Conservation (phyloP, 2,888 invertebrate genomes). For the Argyra leucocephala region DNA sequence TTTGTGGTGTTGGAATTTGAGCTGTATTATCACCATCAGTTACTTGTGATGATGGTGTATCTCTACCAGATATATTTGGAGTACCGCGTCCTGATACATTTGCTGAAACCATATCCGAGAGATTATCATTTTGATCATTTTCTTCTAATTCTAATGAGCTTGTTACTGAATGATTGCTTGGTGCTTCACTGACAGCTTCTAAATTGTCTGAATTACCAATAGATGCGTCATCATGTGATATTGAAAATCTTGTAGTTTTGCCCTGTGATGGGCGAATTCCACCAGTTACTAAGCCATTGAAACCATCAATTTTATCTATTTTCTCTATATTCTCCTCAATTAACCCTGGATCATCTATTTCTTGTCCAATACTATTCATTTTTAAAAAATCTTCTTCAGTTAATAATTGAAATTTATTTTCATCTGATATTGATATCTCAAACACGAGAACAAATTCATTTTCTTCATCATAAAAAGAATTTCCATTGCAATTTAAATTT, state of each 20-base stretch:
- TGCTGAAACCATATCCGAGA: slow-evolving; percentile 95
- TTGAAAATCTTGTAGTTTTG: slow-evolving; percentile 62
- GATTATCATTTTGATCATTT: slow-evolving; percentile 82
- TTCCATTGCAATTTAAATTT: slow-evolving; percentile 14
- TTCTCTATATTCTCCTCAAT: slow-evolving; percentile 32
- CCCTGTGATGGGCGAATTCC: slow-evolving; percentile 44
- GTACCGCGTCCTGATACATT: slow-evolving; percentile 87
- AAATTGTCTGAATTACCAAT: slow-evolving; percentile 88
- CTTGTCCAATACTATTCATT: slow-evolving; percentile 42
- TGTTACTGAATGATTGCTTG: slow-evolving; percentile 89
- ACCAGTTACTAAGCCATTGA: slow-evolving; percentile 34
- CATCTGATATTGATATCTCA: slow-evolving; percentile 51
- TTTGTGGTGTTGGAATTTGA: slow-evolving; percentile 45
- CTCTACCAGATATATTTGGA: slow-evolving; percentile 91
- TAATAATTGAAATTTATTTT: slow-evolving; percentile 56
- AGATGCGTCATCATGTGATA: slow-evolving; percentile 85
- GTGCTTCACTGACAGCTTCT: slow-evolving; percentile 91
- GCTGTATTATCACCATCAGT: slow-evolving; percentile 62
- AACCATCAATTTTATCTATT: slow-evolving; percentile 30
- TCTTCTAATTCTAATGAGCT: slow-evolving; percentile 80
- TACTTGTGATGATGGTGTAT: slow-evolving; percentile 91
- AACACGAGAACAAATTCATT: slow-evolving; percentile 58
- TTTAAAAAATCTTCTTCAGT: slow-evolving; percentile 55
- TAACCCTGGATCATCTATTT: slow-evolving; percentile 28
- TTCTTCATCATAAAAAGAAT: slow-evolving; percentile 21